Conservation (phyloP, 1,140 invertebrate genomes). For the Asbolus verrucosus region DNA sequence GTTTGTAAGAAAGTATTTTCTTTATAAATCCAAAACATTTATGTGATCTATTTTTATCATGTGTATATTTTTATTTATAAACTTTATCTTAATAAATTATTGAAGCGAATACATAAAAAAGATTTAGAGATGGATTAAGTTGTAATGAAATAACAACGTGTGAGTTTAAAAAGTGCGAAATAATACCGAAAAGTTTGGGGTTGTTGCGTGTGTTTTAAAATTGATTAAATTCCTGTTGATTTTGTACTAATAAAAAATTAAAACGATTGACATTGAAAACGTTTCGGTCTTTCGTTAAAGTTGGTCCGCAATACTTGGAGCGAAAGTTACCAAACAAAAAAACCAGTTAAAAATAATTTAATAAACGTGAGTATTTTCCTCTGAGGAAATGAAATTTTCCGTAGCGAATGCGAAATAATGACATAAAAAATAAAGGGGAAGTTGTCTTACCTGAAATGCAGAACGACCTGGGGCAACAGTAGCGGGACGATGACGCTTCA, state of each 20-base stretch:
- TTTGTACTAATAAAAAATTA: no score
- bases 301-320: background rate
- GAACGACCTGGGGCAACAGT: constrained; percentile 23
- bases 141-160: background rate
- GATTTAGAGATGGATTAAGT: background rate
- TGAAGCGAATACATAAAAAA: background rate
- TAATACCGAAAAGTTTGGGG: background rate
- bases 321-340: constrained; percentile 14
- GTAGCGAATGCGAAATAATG: background rate
- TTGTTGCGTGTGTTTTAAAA: background rate
- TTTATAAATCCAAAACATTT: constrained; percentile 13
- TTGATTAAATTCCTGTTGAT: background rate
- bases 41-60: constrained; percentile 5
- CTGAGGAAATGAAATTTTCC: background rate
- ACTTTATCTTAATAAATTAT: constrained; percentile 19
- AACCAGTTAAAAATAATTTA: background rate
- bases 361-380: constrained; percentile 5
- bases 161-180: background rate
- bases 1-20: constrained; percentile 4
- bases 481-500: constrained; percentile 17
- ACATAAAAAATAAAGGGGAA: background rate
- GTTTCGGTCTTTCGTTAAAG: background rate
- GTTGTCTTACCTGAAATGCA: constrained; percentile 42
- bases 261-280: constrained; percentile 1
- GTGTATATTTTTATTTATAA: constrained; percentile 29